phyloP scores from a whole-genome alignment of 2,113 vertebrate genomes.

The Galeopterus variegatus region DNA sequence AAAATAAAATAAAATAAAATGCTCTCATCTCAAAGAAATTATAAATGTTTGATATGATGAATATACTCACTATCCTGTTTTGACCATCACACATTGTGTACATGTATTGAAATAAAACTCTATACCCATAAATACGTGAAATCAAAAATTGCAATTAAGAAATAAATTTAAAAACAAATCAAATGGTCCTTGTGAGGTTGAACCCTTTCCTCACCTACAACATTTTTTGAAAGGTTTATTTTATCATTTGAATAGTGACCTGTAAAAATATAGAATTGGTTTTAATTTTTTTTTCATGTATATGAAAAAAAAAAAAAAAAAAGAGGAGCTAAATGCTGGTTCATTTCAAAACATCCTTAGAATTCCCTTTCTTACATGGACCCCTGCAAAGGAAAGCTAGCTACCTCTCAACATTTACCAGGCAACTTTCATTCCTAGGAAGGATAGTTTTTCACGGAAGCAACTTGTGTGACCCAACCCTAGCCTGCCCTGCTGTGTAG shows the following conservation, averaged over 20 bases:
- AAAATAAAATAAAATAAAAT: conserved; percentile 48
- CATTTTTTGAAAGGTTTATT: neutral
- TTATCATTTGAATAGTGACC: neutral
- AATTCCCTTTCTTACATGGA: neutral
- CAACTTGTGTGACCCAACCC: neutral
- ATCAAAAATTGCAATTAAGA: no score
- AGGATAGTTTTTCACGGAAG: neutral
- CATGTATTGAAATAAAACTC: no score
- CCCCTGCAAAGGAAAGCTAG: neutral
- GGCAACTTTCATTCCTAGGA: neutral
- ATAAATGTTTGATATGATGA: no score
- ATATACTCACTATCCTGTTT: no score
- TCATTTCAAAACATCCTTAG: neutral
- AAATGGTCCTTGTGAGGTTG: neutral
- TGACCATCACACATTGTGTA: no score
- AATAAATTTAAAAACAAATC: conserved; percentile 27
- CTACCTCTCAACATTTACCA: neutral
- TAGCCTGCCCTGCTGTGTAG: no score
- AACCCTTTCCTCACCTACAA: neutral
- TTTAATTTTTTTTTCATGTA: neutral
- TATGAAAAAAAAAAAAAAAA: neutral
- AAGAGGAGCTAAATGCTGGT: neutral
- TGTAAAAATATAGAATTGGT: neutral
- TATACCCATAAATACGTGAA: no score
- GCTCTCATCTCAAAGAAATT: no score